Percentiles rank a stretch among this genome's conserved stretches.
phyloP scores from a whole-genome alignment of 2,888 invertebrate species.

The Aporophyla nigra region DNA sequence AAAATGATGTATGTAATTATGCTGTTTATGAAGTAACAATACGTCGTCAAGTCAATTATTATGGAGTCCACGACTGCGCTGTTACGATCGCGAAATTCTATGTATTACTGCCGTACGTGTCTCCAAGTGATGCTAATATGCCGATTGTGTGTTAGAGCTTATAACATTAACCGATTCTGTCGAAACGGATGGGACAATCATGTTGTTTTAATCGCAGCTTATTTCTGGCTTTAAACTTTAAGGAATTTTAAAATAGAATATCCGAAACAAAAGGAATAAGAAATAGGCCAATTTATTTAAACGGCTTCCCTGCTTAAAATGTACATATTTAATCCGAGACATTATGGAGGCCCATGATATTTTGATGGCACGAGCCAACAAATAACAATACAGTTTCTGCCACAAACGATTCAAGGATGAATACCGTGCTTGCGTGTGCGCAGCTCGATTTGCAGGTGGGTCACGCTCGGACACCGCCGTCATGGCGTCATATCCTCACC shows the following conservation, averaged over 20 bases:
- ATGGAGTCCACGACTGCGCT: conserved; percentile 11
- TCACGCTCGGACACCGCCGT: conserved; percentile 85
- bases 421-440: conserved; percentile 77
- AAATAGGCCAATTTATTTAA: conserved; percentile 65
- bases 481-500: conserved; percentile 90
- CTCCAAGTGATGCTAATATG: conserved; percentile 12
- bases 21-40: conserved; percentile 12
- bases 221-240: conserved; percentile 39
- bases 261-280: conserved; percentile 53
- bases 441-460: conserved; percentile 85
- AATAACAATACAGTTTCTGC: conserved; percentile 80
- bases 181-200: conserved; percentile 31
- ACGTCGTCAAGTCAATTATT: conserved; percentile 25
- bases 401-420: conserved; percentile 85
- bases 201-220: conserved; percentile 25
- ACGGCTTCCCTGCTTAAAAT: conserved; percentile 70
- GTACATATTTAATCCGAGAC: conserved; percentile 69
- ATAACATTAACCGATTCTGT: conserved; percentile 5
- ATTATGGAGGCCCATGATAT: conserved; percentile 64
- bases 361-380: conserved; percentile 74
- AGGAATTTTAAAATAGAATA: conserved; percentile 53
- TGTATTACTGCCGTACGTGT: conserved; percentile 38
- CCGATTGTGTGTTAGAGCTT: background rate
- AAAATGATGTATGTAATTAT: background rate
- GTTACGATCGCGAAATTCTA: conserved; percentile 24